Evolutionary conservation across 2,888 invertebrate species (phyloP), one percentile per base, ranked within the genome.

Genomic region (Torymus aiolomorphi): DNA sequence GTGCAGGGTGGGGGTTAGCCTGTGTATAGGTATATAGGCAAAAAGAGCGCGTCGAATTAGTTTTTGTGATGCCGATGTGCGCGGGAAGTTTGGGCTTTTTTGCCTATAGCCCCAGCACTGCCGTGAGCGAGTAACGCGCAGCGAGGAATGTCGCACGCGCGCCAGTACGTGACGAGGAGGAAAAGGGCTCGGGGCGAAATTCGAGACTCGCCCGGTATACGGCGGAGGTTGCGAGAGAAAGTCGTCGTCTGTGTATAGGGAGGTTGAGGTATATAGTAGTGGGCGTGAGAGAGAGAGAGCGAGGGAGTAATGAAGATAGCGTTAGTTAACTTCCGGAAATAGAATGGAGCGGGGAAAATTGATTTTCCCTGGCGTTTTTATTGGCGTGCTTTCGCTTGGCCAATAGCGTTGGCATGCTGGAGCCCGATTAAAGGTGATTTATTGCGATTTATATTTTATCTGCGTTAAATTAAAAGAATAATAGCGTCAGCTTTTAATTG

Each of bases 161-260:
- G 18, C 20, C 2, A 20, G 57, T 73, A 67, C 72, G 72, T 61
- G 72, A 42, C 76, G 24, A 57, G 65, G 61, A 67, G 66, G 67
- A 61, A 54, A 57, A 54, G 72, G 66, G 72, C 70, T 16, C 71
- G 49, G 10, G 63, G 65, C 77, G 65, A 65, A 71, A 77, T 71
- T 57, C 71, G 70, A 72, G 66, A 71, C 70, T 62, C 54, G 74
- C 14, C 51, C 18, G 12, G 14, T 18, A 2, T 11, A 11, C 16
- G 59, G 5, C 0, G 14, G 20, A 20, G 20, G 20, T 20, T 20
- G 20, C 20, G 20, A 20, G 20, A 20, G 20, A 20, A 20, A 20
- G 20, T 20, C 20, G 1, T 20, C 20, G 20, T 20, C 20, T 20
- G 20, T 20, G 2, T 20, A 20, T 20, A 20, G 20, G 20, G 20